Conservation (phyloP, 2,797 vertebrate genomes). For the Micromesistius poutassou region DNA sequence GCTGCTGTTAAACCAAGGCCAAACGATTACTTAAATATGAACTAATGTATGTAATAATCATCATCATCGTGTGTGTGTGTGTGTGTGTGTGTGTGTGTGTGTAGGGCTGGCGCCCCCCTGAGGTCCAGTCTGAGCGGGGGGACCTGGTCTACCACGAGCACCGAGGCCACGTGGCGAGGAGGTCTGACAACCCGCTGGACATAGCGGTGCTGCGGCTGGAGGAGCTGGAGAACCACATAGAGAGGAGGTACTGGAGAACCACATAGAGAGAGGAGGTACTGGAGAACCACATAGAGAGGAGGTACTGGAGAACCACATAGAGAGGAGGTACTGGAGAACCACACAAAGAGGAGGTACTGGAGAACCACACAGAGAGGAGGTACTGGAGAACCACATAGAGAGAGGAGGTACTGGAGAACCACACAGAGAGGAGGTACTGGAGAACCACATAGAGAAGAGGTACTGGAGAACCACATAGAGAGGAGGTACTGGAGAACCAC, state of each 20-base stretch:
- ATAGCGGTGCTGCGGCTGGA: conserved; percentile 83
- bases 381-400: conserved; percentile 73
- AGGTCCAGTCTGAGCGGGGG: conserved; percentile 82
- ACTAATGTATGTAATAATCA: no score
- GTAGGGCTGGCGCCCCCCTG: conserved; percentile 86
- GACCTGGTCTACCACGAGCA: conserved; percentile 88
- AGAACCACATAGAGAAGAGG: no score
- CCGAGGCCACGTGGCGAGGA: conserved; percentile 74
- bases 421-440: no score
- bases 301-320: conserved; percentile 24
- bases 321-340: no score
- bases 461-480: no score
- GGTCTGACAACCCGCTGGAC: conserved; percentile 59
- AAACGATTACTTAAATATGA: no score
- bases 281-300: conserved; percentile 58
- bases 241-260: conserved; percentile 84
- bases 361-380: conserved; percentile 91
- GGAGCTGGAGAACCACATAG: conserved; percentile 90
- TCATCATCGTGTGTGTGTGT: no score
- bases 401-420: no score
- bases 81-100: conserved; percentile 3
- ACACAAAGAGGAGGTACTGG: conserved; percentile 75
- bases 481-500: conserved; percentile 87
- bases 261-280: no score
- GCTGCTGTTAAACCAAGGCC: no score